These are phyloP conservation scores for Protonibea diacanthus DNA, from an alignment of 2,797 vertebrate species.

Conservation along the genomic window DNA sequence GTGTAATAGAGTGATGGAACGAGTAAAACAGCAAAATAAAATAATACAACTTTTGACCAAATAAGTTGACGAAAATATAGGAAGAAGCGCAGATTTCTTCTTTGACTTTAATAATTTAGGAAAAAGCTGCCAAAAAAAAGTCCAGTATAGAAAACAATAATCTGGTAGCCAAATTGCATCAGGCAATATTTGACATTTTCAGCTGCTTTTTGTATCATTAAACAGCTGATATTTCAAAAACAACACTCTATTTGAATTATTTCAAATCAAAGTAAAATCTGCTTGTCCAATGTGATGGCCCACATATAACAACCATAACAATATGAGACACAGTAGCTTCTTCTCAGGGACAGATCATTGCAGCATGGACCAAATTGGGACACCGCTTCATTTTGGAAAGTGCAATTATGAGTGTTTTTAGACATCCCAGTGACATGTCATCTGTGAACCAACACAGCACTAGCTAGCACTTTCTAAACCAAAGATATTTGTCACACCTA, in stretches of 20 bases:
- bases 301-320: constrained; percentile 51
- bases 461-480: constrained; percentile 75
- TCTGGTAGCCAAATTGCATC: background rate
- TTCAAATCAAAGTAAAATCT: constrained; percentile 43
- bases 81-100: background rate
- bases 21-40: no score
- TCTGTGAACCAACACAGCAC: constrained; percentile 75
- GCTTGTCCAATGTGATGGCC: constrained; percentile 27
- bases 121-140: background rate
- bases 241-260: constrained; percentile 20
- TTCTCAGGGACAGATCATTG: constrained; percentile 54
- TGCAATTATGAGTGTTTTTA: constrained; percentile 78
- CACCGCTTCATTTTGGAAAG: constrained; percentile 68
- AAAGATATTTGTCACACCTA: constrained; percentile 85
- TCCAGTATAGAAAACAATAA: background rate
- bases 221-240: constrained; percentile 12
- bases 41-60: background rate
- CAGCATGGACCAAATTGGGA: constrained; percentile 61
- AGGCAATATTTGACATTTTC: constrained; percentile 18
- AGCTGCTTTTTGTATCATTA: constrained; percentile 31
- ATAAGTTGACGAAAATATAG: background rate
- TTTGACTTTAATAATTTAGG: background rate
- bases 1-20: background rate
- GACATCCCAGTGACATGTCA: constrained; percentile 74
- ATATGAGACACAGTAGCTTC: constrained; percentile 49